phyloP scores from a whole-genome alignment of 2,888 invertebrate species.

The Tineola bisselliella region DNA sequence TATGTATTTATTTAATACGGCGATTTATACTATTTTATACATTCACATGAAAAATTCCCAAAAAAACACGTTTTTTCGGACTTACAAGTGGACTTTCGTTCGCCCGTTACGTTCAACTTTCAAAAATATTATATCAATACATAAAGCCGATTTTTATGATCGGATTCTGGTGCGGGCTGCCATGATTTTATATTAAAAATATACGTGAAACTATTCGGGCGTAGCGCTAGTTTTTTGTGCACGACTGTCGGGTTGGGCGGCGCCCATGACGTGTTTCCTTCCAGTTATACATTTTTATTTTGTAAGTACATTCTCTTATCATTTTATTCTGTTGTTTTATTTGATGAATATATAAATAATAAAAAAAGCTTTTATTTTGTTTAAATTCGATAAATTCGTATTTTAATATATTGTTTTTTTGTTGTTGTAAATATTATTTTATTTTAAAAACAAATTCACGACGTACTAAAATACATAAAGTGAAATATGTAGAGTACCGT shows the following conservation, averaged over 20 bases:
- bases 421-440: no score
- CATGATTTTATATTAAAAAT: constrained; percentile 53
- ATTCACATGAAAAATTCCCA: no score
- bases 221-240: neutral
- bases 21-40: no score
- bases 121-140: constrained; percentile 40
- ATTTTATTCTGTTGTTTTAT: no score
- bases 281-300: constrained; percentile 3
- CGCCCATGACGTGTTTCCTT: constrained; percentile 32
- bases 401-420: no score
- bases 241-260: constrained; percentile 27
- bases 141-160: constrained; percentile 47
- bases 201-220: constrained; percentile 25
- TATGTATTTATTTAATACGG: no score
- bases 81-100: no score
- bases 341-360: no score
- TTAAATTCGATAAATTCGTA: no score
- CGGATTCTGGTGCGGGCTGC: constrained; percentile 44
- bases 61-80: no score
- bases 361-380: no score
- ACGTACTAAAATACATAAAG: neutral
- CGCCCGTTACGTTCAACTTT: constrained; percentile 30
- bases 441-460: no score
- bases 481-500: neutral
- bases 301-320: neutral